Conservation (phyloP, 2,113 vertebrate genomes). For the Syrmaticus mikado region DNA sequence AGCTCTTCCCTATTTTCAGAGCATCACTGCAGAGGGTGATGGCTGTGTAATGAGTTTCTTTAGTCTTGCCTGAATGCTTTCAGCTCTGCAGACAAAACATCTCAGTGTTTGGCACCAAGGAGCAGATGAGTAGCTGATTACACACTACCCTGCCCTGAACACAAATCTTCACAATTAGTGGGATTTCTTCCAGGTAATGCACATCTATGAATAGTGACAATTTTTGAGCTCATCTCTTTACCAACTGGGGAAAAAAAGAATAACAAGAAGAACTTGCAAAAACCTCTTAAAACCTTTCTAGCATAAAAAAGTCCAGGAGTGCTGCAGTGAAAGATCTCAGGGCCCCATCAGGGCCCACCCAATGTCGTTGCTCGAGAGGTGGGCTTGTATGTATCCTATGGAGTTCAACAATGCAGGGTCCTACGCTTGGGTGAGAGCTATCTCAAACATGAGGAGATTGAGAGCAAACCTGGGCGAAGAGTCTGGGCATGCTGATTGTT, state of each 20-base stretch:
- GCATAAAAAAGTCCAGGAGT: background rate
- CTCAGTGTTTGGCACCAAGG: background rate
- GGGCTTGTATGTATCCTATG: background rate
- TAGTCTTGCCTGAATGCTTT: conserved; percentile 62
- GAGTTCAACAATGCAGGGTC: background rate
- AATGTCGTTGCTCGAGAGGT: too few species aligned
- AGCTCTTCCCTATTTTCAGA: conserved; percentile 38
- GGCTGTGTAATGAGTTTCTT: conserved; percentile 63
- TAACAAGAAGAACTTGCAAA: background rate
- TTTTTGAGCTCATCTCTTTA: background rate
- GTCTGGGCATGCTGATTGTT: background rate
- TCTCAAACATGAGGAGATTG: background rate
- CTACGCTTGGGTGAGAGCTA: too few species aligned
- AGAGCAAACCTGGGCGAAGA: background rate
- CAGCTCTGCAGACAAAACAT: background rate
- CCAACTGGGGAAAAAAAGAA: background rate
- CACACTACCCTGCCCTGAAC: background rate
- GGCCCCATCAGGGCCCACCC: background rate
- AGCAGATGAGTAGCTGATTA: conserved; percentile 57
- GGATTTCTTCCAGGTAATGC: conserved; percentile 5
- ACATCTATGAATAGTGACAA: background rate
- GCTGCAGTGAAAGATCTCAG: background rate
- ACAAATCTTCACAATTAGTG: conserved; percentile 1
- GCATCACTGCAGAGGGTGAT: background rate
- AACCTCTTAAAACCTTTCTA: background rate